Conservation (phyloP, 2,797 vertebrate species). For the Furcifer pardalis region DNA sequence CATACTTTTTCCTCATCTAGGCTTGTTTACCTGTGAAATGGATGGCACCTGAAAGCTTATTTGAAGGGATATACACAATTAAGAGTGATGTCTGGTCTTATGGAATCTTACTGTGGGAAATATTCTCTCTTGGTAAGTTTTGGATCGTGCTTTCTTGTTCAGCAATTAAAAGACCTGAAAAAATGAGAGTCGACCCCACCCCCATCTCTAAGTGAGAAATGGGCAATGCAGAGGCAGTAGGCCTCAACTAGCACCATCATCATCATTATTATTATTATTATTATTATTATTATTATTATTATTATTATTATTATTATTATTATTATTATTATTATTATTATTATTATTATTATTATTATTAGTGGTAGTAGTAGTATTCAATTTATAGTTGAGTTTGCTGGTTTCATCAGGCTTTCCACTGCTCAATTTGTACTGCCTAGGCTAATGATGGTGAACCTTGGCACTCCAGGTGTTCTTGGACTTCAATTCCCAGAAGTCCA, state of each 20-base stretch:
- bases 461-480: too few species aligned
- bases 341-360: too few species aligned
- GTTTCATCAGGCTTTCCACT: neutral
- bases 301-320: too few species aligned
- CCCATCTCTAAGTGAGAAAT: neutral
- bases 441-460: too few species aligned
- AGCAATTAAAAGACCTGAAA: neutral
- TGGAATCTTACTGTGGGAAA: slow-evolving; percentile 97
- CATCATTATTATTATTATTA: too few species aligned
- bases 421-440: too few species aligned
- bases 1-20: slow-evolving; percentile 70
- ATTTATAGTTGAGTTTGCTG: neutral
- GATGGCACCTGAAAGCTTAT: slow-evolving; percentile 98
- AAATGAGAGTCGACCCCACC: too few species aligned
- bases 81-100: slow-evolving; percentile 98
- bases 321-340: too few species aligned
- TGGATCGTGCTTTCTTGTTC: neutral
- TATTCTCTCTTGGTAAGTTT: slow-evolving; percentile 93
- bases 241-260: neutral
- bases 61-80: slow-evolving; percentile 91
- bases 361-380: too few species aligned
- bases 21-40: slow-evolving; percentile 95
- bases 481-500: too few species aligned
- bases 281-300: too few species aligned
- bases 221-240: neutral